These are phyloP conservation scores for Cryptosula pallasiana DNA, from an alignment of 2,888 invertebrate species.

Conservation along the genomic window DNA sequence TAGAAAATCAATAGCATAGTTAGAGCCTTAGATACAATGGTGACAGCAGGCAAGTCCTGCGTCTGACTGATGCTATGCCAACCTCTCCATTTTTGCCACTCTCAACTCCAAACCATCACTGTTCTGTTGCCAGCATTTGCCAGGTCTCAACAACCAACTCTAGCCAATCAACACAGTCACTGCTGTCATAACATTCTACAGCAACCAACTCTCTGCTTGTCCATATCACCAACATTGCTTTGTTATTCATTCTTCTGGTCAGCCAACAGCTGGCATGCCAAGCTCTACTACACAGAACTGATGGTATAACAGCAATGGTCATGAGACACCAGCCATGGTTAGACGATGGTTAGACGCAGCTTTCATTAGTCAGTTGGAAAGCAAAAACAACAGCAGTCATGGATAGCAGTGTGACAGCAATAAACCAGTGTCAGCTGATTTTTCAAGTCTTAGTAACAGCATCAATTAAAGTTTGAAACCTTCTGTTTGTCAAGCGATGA, in stretches of 20 bases:
- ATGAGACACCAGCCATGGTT: no score
- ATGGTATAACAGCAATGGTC: not conserved
- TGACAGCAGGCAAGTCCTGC: not conserved
- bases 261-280: not conserved
- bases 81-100: no score
- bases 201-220: not conserved
- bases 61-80: no score
- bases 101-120: not conserved
- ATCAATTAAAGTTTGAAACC: not conserved
- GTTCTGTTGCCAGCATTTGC: not conserved
- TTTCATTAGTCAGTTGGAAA: no score
- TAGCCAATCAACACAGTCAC: not conserved
- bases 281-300: not conserved
- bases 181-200: not conserved
- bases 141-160: not conserved
- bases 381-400: no score
- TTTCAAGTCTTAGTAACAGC: no score
- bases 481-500: not conserved
- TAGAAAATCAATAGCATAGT: not conserved
- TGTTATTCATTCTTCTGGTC: not conserved
- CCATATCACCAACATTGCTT: not conserved
- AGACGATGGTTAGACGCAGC: no score
- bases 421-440: no score
- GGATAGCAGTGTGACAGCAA: no score
- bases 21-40: not conserved